A percentile compares a stretch with the other conserved stretches of the same genome.
Conservation (phyloP, 2,888 invertebrate species). For the Drosophila kuntzei region DNA sequence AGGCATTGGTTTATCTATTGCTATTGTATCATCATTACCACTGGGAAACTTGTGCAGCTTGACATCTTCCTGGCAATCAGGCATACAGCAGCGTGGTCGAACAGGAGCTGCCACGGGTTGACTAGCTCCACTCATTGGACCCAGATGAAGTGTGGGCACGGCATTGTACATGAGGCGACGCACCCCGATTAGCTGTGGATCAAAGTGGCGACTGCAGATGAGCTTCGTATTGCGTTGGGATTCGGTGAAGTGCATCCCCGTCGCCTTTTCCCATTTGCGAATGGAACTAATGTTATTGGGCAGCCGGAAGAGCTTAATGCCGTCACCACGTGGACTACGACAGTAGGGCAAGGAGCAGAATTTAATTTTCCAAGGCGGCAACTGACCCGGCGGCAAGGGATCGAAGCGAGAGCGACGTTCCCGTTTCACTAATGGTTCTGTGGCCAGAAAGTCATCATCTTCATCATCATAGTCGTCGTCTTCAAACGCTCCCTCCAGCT, state of each 20-base stretch:
- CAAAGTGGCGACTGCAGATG: slow-evolving; percentile 72
- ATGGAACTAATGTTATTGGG: slow-evolving; percentile 62
- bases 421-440: slow-evolving; percentile 30
- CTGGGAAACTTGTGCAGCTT: slow-evolving; percentile 70
- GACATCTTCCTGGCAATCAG: slow-evolving; percentile 48
- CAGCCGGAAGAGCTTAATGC: slow-evolving; percentile 80
- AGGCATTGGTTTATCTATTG: not conserved
- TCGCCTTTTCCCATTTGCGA: slow-evolving; percentile 67
- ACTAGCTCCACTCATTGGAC: slow-evolving; percentile 26
- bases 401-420: slow-evolving; percentile 51
- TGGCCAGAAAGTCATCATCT: slow-evolving; percentile 32
- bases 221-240: slow-evolving; percentile 71
- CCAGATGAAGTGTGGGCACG: slow-evolving; percentile 76
- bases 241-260: slow-evolving; percentile 69
- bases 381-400: slow-evolving; percentile 32
- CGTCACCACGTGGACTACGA: slow-evolving; percentile 76
- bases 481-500: not conserved
- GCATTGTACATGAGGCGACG: slow-evolving; percentile 80
- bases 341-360: slow-evolving; percentile 80
- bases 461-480: slow-evolving; percentile 41
- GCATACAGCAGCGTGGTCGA: slow-evolving; percentile 61
- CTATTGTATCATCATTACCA: slow-evolving; percentile 44
- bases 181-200: slow-evolving; percentile 69
- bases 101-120: not conserved
- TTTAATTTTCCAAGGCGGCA: slow-evolving; percentile 61